Percentiles rank a stretch among this genome's conserved stretches.
These are phyloP conservation scores for Apamea sordens DNA, from an alignment of 2,888 invertebrate species.

Conservation along the genomic window DNA sequence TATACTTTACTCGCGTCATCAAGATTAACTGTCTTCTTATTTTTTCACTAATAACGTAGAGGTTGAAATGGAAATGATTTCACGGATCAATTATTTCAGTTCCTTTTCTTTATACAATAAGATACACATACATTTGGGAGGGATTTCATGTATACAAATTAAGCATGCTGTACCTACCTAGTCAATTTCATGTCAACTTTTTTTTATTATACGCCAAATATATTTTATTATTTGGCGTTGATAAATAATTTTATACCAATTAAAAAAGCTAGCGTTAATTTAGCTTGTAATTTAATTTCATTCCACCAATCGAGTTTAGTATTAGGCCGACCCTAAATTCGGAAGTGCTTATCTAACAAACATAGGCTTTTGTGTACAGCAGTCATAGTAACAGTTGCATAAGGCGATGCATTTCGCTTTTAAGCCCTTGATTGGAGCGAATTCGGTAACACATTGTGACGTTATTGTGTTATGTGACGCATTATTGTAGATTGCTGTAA, in stretches of 20 bases:
- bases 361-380: slow-evolving; percentile 40
- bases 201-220: not conserved
- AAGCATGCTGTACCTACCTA: not conserved
- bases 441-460: slow-evolving; percentile 36
- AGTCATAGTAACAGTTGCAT: slow-evolving; percentile 31
- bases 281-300: not conserved
- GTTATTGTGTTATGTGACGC: not conserved
- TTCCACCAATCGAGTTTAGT: not conserved
- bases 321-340: slow-evolving; percentile 23
- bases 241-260: not conserved
- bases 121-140: not conserved
- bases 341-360: slow-evolving; percentile 48
- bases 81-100: not conserved
- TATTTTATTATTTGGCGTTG: no score
- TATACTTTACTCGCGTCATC: no score
- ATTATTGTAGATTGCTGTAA: not conserved
- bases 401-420: slow-evolving; percentile 38
- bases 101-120: not conserved
- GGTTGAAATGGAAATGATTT: not conserved
- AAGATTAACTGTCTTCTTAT: no score
- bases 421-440: slow-evolving; percentile 28
- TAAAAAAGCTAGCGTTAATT: no score
- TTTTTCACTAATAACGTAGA: not conserved
- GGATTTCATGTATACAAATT: not conserved
- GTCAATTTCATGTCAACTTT: not conserved